Base-by-base conservation (phyloP, 2,113 vertebrate species). In the Cyrtonyx montezumae region DNA sequence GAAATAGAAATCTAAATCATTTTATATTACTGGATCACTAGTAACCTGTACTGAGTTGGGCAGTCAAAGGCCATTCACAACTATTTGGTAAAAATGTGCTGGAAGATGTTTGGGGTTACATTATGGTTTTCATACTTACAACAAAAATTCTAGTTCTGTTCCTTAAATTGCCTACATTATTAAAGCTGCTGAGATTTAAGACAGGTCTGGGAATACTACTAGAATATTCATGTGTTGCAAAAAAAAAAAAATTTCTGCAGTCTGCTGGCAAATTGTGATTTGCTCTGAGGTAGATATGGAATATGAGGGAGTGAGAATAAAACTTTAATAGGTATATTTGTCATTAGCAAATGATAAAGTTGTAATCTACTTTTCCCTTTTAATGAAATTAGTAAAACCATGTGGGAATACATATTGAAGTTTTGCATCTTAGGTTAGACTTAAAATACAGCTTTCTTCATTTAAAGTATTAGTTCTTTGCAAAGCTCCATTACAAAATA, bases 1-100 rank as follows among this genome's bases (percentile, higher is more conserved):
- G 30, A 56, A 32, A 32, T n/a, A 56, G 9, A 56, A 56, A 55
- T 55, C 14, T 16, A 53, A 30, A 0, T 0, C 0, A 4, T 30
- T 58, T 66, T 55, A 9, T 40, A 28, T 40, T 23, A 12, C 25
- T 68, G 2, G 30, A 8, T 81, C 8, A 7, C 17, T 80, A 62
- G 3, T 86, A 55, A 23, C 6, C 17, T 55, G 1, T 63, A 32
- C 32, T 71, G 51, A 76, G 23, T n/a, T 84, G 8, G 6, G 51
- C 28, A 79, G 13, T 88, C 21, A 55, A 55, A 84, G 48, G 19
- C 19, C 71, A 6, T 61, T 76, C 19, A 25, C 3, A 65, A 17
- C 4, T 78, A 17, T 62, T 80, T 81, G 37, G 10, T 78, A 40
- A 68, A 85, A 74, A 69, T 30, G 16, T 51, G 16, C 42, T 13